These are phyloP conservation scores for Xylocampa areola DNA, from an alignment of 2,888 invertebrate species.

Conservation along the genomic window DNA sequence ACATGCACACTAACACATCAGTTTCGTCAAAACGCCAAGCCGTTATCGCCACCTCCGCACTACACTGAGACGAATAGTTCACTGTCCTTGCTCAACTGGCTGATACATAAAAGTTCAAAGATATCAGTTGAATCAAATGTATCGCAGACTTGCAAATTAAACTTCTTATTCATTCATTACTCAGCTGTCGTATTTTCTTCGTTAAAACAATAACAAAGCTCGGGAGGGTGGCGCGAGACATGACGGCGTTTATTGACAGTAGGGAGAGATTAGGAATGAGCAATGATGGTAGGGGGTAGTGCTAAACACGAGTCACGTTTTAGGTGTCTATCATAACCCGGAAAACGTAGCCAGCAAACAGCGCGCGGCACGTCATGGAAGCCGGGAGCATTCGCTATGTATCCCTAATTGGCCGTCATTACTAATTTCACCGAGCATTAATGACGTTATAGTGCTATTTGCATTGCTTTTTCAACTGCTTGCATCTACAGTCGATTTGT, in stretches of 20 bases:
- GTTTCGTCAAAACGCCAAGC: conserved; percentile 47
- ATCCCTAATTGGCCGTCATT: conserved; percentile 59
- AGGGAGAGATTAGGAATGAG: conserved; percentile 57
- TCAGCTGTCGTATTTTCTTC: conserved; percentile 42
- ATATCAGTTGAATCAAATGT: conserved; percentile 46
- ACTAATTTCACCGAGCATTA: conserved; percentile 38
- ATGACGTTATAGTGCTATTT: conserved; percentile 35
- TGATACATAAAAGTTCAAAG: conserved; percentile 44
- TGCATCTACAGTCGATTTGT: conserved; percentile 26
- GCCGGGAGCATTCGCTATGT: conserved; percentile 50
- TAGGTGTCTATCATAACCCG: conserved; percentile 55
- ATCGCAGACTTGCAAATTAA: conserved; percentile 47
- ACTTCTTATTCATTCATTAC: conserved; percentile 43
- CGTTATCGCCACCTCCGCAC: conserved; percentile 40
- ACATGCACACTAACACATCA: conserved; percentile 52
- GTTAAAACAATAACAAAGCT: conserved; percentile 42
- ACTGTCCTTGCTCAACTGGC: conserved; percentile 39
- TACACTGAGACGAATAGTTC: conserved; percentile 39
- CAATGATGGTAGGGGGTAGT: conserved; percentile 54
- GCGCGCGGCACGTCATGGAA: conserved; percentile 47
- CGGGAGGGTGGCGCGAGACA: conserved; percentile 24
- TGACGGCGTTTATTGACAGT: conserved; percentile 57
- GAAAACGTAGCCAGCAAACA: conserved; percentile 46
- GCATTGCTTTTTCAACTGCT: conserved; percentile 24
- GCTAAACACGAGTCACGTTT: conserved; percentile 59